Base-by-base conservation (phyloP, 2,888 invertebrate genomes). In the Exephanes ischioxanthus region DNA sequence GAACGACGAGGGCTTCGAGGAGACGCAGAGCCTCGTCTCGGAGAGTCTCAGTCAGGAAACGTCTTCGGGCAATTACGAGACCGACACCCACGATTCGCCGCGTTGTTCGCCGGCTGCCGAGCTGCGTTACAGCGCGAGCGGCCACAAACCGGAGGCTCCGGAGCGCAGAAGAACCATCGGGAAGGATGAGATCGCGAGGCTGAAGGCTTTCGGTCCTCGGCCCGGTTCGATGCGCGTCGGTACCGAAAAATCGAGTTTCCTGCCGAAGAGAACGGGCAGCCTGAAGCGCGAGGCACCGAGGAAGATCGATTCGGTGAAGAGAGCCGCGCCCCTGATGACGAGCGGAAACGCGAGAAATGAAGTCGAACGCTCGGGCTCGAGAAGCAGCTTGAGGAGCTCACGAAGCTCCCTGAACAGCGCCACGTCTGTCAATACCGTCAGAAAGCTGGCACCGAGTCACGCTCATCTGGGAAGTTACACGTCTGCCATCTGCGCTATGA, bases 1-100 rank as follows among this genome's bases (percentile, higher is more conserved):
- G 66, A 97, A 97, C 91, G 98, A 98, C 92, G 98, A 98, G 95
- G 98, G 98, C 9, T 98, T 98, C 91, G 98, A 98, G 93, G 98
- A 98, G 94, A 97, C 97, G 0, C 98, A 98, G 91, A 98, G 97
- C 91, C 95, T 98, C 75, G 97, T 97, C 90, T 98, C 98, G 0
- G 98, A 98, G 92, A 97, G 97, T 7, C 96, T 97, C 3, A 97
- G 97, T 67, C 97, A 97, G 90, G 97, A 97, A 63, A 97, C 97
- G 1, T 97, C 97, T 0, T 97, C 97, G 0, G 96, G 96, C 89
- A 97, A 95, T 87, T 94, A 94, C 84, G 94, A 97, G 90, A 96
- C 96, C 1, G 96, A 96, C 87, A 95, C 95, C 63, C 96, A 96
- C 63, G 95, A 95, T 66, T 94, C 94, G 0, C 93, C 94, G 7